Conservation (phyloP, 2,113 vertebrate genomes). For the Sapajus apella region DNA sequence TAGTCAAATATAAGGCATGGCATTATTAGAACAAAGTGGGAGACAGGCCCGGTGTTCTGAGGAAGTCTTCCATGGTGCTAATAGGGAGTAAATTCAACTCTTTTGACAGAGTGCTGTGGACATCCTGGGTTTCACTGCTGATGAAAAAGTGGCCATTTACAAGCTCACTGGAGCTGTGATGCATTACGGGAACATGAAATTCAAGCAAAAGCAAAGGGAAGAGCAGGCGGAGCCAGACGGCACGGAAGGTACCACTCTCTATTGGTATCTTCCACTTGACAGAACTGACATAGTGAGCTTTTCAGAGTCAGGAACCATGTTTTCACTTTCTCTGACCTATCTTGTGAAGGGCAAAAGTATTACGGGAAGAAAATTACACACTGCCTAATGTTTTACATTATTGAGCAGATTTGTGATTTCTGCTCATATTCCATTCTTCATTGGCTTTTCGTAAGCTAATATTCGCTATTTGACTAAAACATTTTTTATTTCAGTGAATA, state of each 20-base stretch:
- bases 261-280: background rate
- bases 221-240: conserved; percentile 90
- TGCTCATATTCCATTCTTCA: background rate
- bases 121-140: conserved; percentile 87
- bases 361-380: background rate
- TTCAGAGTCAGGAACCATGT: background rate
- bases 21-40: background rate
- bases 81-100: background rate
- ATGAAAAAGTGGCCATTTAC: conserved; percentile 90
- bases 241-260: conserved; percentile 86
- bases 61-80: no score
- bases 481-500: background rate
- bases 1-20: background rate
- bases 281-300: background rate
- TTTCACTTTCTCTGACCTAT: background rate
- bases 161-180: conserved; percentile 92
- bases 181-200: conserved; percentile 92
- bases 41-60: background rate
- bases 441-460: background rate
- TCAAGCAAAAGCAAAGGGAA: conserved; percentile 92
- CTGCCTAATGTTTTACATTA: background rate
- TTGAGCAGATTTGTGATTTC: background rate
- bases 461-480: background rate
- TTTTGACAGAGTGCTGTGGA: conserved; percentile 87
- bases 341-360: background rate